Evolutionary conservation across 2,797 vertebrate species (phyloP).

Genomic region (Myotis planiceps): DNA sequence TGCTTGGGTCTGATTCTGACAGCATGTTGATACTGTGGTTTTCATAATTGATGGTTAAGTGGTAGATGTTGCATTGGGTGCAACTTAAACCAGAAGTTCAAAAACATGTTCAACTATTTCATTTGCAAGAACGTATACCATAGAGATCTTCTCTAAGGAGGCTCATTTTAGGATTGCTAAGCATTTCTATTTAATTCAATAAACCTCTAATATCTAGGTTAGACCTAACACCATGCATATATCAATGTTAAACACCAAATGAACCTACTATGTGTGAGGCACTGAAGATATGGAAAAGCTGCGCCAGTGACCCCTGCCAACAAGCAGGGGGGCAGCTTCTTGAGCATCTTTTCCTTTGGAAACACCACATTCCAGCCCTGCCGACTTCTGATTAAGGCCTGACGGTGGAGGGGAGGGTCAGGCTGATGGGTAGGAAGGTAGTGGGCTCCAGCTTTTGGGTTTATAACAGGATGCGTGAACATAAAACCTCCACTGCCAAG

Average conservation of each 20-base stretch:
- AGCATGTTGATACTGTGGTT: background rate
- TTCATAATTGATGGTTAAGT: background rate
- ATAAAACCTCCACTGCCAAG: background rate
- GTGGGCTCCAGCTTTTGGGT: background rate
- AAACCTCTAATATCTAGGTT: background rate
- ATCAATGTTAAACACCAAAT: background rate
- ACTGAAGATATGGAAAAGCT: background rate
- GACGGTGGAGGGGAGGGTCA: background rate
- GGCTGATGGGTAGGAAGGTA: background rate
- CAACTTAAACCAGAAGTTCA: background rate
- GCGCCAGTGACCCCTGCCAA: fast-evolving
- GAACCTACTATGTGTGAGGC: background rate
- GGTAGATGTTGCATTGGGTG: background rate
- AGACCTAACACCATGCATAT: background rate
- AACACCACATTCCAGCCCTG: too few species aligned
- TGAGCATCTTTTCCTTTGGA: background rate
- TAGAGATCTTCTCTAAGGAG: background rate
- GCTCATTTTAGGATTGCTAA: background rate
- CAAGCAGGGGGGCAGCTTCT: background rate
- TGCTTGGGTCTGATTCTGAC: background rate
- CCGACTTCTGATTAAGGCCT: background rate
- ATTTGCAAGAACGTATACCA: background rate
- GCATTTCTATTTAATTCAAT: background rate
- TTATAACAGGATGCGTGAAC: background rate
- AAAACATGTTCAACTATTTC: background rate